Percentiles rank a stretch among this genome's conserved stretches.
These are phyloP conservation scores for Gerris lacustris DNA, from an alignment of 2,888 invertebrate genomes.

Conservation along the genomic window DNA sequence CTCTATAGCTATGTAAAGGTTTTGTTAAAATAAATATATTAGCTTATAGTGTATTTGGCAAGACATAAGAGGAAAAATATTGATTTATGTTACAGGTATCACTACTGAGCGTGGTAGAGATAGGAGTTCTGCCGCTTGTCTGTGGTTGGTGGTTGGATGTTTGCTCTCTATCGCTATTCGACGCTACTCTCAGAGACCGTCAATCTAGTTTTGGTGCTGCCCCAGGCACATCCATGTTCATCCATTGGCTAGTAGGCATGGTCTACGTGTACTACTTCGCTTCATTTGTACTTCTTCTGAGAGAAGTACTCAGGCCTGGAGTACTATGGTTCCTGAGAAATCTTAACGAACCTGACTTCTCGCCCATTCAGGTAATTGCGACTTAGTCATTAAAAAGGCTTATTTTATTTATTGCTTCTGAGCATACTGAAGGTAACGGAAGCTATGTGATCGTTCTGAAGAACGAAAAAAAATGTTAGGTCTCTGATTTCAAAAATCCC, in stretches of 20 bases:
- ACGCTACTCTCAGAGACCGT: slow-evolving; percentile 76
- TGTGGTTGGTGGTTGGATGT: slow-evolving; percentile 99
- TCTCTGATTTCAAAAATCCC: too few species aligned
- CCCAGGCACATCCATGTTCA: slow-evolving; percentile 92
- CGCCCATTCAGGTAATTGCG: slow-evolving; percentile 74
- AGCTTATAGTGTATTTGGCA: too few species aligned
- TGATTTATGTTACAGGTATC: slow-evolving; percentile 56
- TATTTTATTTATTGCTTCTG: too few species aligned
- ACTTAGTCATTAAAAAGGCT: slow-evolving; percentile 9
- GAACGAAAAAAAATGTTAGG: too few species aligned
- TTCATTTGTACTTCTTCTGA: slow-evolving; percentile 78
- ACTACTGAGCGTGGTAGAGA: slow-evolving; percentile 87
- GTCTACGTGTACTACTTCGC: slow-evolving; percentile 98
- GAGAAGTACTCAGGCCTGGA: slow-evolving; percentile 91
- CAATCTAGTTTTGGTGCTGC: slow-evolving; percentile 66
- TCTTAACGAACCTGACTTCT: slow-evolving; percentile 97
- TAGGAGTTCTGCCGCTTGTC: slow-evolving; percentile 88
- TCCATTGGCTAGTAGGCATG: slow-evolving; percentile 99
- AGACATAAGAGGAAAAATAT: not conserved
- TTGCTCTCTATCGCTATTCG: slow-evolving; percentile 85
- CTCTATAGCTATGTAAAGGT: too few species aligned
- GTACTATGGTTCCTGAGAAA: slow-evolving; percentile 97
- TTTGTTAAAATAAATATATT: too few species aligned
- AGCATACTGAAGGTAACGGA: too few species aligned
- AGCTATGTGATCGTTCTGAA: too few species aligned